These are phyloP conservation scores for Hydra vulgaris DNA, from an alignment of 30 jellyfish, hydroid and myxozoan species.

Conservation along the genomic window DNA sequence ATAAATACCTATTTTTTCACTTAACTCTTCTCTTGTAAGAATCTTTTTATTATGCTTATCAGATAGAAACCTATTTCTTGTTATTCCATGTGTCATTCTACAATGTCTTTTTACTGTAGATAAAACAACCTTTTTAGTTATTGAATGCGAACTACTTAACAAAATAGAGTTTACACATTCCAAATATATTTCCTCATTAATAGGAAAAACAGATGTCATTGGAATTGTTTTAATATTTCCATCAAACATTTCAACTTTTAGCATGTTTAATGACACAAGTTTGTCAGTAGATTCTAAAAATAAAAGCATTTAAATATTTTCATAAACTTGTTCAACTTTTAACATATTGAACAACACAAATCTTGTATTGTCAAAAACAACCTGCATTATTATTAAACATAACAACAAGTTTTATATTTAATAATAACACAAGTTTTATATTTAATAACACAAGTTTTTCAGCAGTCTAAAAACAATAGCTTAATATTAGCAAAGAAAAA, in stretches of 20 bases:
- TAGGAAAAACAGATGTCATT: conserved; percentile 7
- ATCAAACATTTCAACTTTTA: conserved; percentile 24
- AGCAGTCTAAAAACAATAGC: too few species aligned
- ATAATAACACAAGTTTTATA: too few species aligned
- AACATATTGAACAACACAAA: background rate
- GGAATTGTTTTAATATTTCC: conserved; percentile 7
- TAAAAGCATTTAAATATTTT: background rate
- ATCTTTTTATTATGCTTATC: background rate
- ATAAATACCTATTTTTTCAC: conserved; percentile 19
- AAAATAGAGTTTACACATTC: background rate
- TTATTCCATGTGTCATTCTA: background rate
- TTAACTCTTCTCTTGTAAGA: conserved; percentile 2
- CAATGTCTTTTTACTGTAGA: background rate
- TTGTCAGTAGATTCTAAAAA: background rate
- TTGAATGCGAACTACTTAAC: background rate
- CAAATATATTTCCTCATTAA: background rate
- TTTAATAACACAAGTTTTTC: too few species aligned
- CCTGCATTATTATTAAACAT: too few species aligned
- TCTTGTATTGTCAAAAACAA: too few species aligned
- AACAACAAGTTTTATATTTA: too few species aligned
- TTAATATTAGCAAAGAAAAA: too few species aligned
- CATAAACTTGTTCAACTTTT: background rate
- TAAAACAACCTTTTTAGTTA: background rate
- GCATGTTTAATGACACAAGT: background rate
- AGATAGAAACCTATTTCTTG: background rate